Conservation (phyloP, 2,888 invertebrate genomes). For the Trichopoda pennipes region DNA sequence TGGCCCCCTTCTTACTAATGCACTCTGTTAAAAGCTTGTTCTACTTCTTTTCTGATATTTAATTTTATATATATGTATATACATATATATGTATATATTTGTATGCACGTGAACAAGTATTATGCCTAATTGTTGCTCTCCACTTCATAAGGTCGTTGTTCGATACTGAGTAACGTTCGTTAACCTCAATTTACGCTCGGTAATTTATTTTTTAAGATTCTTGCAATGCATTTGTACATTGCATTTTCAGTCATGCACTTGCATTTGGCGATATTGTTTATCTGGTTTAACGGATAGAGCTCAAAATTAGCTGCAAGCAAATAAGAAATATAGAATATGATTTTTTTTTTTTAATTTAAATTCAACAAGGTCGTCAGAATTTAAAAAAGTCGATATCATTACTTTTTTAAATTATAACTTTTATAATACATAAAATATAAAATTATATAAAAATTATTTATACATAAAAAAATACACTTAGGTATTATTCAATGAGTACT, state of each 20-base stretch:
- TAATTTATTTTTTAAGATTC: constrained; percentile 17
- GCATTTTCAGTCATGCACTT: constrained; percentile 54
- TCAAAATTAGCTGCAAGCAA: background rate
- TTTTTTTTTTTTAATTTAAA: too few species aligned
- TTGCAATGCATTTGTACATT: constrained; percentile 33
- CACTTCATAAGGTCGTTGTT: constrained; percentile 55
- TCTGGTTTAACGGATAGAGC: background rate
- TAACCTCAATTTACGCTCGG: constrained; percentile 35
- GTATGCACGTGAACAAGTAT: constrained; percentile 22
- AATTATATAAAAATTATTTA: too few species aligned
- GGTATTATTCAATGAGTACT: too few species aligned
- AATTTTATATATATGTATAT: constrained; percentile 22
- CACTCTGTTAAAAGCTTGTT: constrained; percentile 51
- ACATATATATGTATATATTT: too few species aligned
- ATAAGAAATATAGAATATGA: too few species aligned
- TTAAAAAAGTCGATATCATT: too few species aligned
- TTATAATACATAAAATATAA: too few species aligned
- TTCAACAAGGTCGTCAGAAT: too few species aligned
- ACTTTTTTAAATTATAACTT: too few species aligned
- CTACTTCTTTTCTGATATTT: constrained; percentile 44
- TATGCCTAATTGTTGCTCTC: constrained; percentile 10
- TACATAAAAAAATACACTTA: too few species aligned
- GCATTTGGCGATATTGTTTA: constrained; percentile 25
- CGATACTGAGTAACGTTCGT: constrained; percentile 56
- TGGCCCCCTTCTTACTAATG: constrained; percentile 42